Conservation (phyloP, 2,888 invertebrate genomes). For the Synergus laeviventris region DNA sequence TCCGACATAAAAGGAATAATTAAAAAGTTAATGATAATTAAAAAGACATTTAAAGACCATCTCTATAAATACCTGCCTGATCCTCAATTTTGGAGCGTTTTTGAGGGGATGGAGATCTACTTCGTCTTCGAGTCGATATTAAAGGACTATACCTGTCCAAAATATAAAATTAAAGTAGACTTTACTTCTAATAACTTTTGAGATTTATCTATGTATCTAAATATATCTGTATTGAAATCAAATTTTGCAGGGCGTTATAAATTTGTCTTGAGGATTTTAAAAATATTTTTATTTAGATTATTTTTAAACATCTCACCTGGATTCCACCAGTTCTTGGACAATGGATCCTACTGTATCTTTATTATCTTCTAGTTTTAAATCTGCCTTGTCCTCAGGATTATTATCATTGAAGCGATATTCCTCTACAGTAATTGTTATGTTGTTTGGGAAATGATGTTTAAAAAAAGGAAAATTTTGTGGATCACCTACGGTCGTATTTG, state of each 20-base stretch:
- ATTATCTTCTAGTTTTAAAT: constrained; percentile 44
- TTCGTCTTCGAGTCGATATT: constrained; percentile 52
- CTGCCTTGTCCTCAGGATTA: background rate
- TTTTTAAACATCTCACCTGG: constrained; percentile 58
- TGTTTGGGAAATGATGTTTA: background rate
- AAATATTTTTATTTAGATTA: background rate
- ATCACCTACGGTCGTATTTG: background rate
- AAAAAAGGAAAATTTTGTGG: background rate
- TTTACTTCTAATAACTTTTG: background rate
- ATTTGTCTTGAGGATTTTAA: no score
- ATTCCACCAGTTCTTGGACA: constrained; percentile 63
- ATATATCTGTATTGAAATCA: no score
- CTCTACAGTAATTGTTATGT: constrained; percentile 22
- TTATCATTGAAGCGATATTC: background rate
- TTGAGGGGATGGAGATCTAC: constrained; percentile 51
- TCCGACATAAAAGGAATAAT: constrained; percentile 36
- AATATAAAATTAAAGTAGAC: background rate
- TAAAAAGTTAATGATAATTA: background rate
- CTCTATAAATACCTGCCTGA: constrained; percentile 44
- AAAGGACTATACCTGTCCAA: constrained; percentile 58
- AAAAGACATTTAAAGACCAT: background rate
- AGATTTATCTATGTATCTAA: no score
- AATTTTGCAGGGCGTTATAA: no score
- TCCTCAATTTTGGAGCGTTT: constrained; percentile 42
- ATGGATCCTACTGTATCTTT: constrained; percentile 53